Evolutionary conservation across 2,797 vertebrate genomes (phyloP).

Genomic region (Pelodytes ibericus): DNA sequence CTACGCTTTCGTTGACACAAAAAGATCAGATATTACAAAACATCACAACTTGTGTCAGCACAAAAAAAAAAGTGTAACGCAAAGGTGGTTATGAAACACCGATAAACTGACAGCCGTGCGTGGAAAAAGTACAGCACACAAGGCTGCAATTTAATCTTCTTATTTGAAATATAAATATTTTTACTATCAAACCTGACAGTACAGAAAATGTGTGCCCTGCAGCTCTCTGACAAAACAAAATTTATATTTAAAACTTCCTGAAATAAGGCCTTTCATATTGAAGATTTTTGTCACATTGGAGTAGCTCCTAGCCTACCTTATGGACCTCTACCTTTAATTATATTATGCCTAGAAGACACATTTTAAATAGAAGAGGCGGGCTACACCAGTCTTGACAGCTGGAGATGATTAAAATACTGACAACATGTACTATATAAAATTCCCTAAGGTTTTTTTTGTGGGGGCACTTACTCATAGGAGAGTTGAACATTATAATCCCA

Average conservation of each 20-base stretch:
- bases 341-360: slow-evolving; percentile 99
- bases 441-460: slow-evolving; percentile 86
- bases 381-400: slow-evolving; percentile 98
- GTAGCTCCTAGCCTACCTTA: slow-evolving; percentile 73
- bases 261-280: slow-evolving; percentile 92
- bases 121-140: slow-evolving; percentile 76
- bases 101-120: slow-evolving; percentile 73
- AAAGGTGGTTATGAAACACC: slow-evolving; percentile 65
- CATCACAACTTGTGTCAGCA: slow-evolving; percentile 75
- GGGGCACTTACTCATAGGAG: slow-evolving; percentile 72
- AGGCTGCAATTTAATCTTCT: slow-evolving; percentile 84
- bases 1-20: slow-evolving; percentile 70
- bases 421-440: slow-evolving; percentile 91
- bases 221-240: slow-evolving; percentile 94
- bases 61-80: slow-evolving; percentile 64
- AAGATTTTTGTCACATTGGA: slow-evolving; percentile 81
- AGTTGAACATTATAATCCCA: slow-evolving; percentile 69
- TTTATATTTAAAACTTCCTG: slow-evolving; percentile 96
- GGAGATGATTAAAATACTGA: slow-evolving; percentile 98
- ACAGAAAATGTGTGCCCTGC: slow-evolving; percentile 96
- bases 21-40: slow-evolving; percentile 75
- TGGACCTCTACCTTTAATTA: slow-evolving; percentile 97
- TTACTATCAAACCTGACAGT: slow-evolving; percentile 92
- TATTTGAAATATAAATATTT: slow-evolving; percentile 88
- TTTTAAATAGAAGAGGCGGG: slow-evolving; percentile 99